Evolutionary conservation across 2,888 invertebrate species (phyloP).

Genomic region (Meliscaeva auricollis): DNA sequence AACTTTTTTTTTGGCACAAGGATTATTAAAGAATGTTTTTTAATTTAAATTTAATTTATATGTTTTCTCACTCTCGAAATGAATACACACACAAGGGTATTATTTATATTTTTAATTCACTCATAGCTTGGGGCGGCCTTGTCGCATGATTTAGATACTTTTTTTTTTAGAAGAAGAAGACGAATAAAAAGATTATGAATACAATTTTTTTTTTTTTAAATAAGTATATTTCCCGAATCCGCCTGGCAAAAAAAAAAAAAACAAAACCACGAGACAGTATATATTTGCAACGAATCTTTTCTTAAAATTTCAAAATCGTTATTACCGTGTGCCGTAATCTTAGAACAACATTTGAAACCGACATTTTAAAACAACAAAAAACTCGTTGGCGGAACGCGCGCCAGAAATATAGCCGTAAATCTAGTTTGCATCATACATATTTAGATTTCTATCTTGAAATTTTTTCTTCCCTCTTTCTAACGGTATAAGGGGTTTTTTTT

Average conservation of each 20-base stretch:
- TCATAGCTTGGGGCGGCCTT: constrained; percentile 46
- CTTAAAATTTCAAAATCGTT: background rate
- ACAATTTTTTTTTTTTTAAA: too few relatives aligned
- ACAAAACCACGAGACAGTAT: too few relatives aligned
- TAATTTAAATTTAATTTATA: constrained; percentile 39
- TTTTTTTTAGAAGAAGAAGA: constrained; percentile 4
- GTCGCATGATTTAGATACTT: constrained; percentile 58
- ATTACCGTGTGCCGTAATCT: background rate
- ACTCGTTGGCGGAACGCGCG: constrained; percentile 4
- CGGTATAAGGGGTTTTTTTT: background rate
- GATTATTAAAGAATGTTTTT: constrained; percentile 59
- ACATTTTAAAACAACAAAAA: background rate
- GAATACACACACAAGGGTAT: constrained; percentile 38
- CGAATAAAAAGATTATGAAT: background rate
- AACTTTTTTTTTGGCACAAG: constrained; percentile 72
- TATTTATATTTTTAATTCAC: constrained; percentile 51
- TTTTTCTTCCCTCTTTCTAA: background rate
- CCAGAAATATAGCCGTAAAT: constrained; percentile 16
- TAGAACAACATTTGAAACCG: background rate
- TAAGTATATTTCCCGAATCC: too few relatives aligned
- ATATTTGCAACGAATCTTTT: too few relatives aligned
- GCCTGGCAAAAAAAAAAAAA: too few relatives aligned
- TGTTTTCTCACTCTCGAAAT: constrained; percentile 54
- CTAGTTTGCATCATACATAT: background rate
- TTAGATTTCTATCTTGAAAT: constrained; percentile 31